phyloP scores from a whole-genome alignment of 2,113 vertebrate species.

The Chunga burmeisteri region DNA sequence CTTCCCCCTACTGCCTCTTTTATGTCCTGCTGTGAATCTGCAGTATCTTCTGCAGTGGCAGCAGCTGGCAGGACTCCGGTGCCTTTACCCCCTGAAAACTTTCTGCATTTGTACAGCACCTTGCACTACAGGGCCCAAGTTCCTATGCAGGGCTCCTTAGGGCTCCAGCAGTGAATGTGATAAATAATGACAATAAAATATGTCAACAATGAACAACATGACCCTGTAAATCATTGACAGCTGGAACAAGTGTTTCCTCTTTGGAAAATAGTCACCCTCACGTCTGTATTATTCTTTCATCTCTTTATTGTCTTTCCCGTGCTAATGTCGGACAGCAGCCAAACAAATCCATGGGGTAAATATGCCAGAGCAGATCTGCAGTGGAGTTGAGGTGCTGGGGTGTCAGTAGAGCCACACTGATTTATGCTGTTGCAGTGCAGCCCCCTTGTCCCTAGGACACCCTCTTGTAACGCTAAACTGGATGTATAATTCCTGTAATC shows the following conservation, averaged over 20 bases:
- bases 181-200: slow-evolving; percentile 56
- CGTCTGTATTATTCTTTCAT: slow-evolving; percentile 24
- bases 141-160: neutral
- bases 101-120: slow-evolving; percentile 30
- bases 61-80: slow-evolving; percentile 29
- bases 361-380: neutral
- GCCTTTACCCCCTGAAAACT: neutral
- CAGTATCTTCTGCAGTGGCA: slow-evolving; percentile 51
- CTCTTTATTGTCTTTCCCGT: neutral
- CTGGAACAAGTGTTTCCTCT: slow-evolving; percentile 39
- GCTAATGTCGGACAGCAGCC: neutral
- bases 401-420: neutral
- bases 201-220: slow-evolving; percentile 38
- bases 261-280: slow-evolving; percentile 23
- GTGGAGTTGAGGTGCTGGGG: neutral
- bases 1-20: slow-evolving; percentile 54
- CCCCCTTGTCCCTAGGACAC: neutral
- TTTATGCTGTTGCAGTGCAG: neutral
- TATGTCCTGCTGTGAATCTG: slow-evolving; percentile 57
- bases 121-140: neutral
- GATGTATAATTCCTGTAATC: slow-evolving; percentile 22
- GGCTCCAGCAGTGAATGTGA: neutral
- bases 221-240: slow-evolving; percentile 58
- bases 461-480: neutral
- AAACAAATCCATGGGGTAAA: neutral